Evolutionary conservation across 92 coral and sea anemone species (phyloP).

Genomic region (Umimayanthus chanpuru): DNA sequence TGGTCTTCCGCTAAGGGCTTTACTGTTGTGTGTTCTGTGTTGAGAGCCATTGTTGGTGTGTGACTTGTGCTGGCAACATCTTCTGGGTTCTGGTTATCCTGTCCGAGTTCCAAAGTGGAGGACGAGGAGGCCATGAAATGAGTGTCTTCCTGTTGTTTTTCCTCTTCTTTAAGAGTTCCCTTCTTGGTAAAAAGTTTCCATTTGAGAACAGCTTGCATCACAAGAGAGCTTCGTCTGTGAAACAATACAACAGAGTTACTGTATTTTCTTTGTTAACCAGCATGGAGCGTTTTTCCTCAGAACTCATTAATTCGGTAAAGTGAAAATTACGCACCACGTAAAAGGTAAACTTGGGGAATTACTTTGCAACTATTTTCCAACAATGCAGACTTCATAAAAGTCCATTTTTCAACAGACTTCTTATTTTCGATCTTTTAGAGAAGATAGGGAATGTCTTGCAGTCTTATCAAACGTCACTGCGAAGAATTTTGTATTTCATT

Average conservation of each 20-base stretch:
- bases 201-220: conserved; percentile 27
- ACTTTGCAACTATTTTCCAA: too few species aligned
- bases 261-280: not conserved
- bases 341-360: too few species aligned
- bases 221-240: conserved; percentile 22
- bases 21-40: not conserved
- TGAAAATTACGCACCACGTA: not conserved
- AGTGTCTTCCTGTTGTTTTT: not conserved
- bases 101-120: not conserved
- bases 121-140: not conserved
- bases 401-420: too few species aligned
- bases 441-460: too few species aligned
- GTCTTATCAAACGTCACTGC: too few species aligned
- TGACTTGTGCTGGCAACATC: not conserved
- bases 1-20: not conserved
- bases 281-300: not conserved
- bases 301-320: too few species aligned
- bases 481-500: too few species aligned
- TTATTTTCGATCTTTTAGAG: too few species aligned
- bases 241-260: not conserved
- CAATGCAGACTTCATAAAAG: too few species aligned
- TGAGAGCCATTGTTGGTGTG: not conserved
- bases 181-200: conserved; percentile 36
- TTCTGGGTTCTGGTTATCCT: not conserved
- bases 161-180: not conserved